Percentiles rank a stretch among this genome's conserved stretches.
Evolutionary conservation across 2,797 vertebrate species (phyloP).

Genomic region (Acanthiza pusilla): DNA sequence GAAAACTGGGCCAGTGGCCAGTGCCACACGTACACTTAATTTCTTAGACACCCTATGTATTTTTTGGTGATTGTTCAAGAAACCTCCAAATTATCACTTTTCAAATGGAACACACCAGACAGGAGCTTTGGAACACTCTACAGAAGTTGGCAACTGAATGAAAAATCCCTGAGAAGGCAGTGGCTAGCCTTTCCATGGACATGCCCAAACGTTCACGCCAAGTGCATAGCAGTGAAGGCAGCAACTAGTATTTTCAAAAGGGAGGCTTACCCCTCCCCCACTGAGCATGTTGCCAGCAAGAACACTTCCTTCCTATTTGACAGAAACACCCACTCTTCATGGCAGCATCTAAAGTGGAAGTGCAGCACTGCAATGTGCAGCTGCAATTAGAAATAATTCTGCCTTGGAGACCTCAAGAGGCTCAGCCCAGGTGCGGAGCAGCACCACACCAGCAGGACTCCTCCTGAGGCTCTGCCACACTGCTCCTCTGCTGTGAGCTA

Average conservation of each 20-base stretch:
- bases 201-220: neutral
- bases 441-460: neutral
- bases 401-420: neutral
- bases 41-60: neutral
- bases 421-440: neutral
- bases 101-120: neutral
- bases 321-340: neutral
- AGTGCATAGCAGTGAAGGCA: neutral
- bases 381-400: neutral
- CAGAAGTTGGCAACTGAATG: neutral
- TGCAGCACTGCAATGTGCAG: neutral
- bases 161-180: neutral
- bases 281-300: neutral
- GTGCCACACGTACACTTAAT: neutral
- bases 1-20: neutral
- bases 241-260: neutral
- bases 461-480: neutral
- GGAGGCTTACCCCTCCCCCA: neutral
- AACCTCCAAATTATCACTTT: neutral
- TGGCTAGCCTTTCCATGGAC: neutral
- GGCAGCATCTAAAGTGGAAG: neutral
- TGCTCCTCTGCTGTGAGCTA: rapidly evolving
- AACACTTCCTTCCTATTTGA: neutral
- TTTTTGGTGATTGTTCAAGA: neutral
- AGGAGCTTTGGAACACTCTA: neutral